These are phyloP conservation scores for Pteruthius melanotis DNA, from an alignment of 2,113 vertebrate genomes.

Conservation along the genomic window DNA sequence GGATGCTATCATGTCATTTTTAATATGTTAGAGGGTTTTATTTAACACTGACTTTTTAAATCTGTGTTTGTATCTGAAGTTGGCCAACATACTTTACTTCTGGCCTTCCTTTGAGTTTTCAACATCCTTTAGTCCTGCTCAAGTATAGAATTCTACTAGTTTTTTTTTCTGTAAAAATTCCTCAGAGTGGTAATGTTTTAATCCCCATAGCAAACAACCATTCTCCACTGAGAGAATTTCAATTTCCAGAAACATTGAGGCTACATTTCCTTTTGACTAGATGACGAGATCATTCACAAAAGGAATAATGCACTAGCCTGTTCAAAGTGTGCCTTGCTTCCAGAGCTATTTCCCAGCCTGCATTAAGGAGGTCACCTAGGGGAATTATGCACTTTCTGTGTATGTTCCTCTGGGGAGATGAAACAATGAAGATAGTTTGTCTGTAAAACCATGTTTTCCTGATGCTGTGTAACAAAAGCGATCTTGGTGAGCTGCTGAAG, in stretches of 20 bases:
- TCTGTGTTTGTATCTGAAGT: not conserved
- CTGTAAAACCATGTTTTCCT: not conserved
- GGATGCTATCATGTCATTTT: not conserved
- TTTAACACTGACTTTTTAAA: not conserved
- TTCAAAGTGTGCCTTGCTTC: not conserved
- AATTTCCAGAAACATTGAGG: not conserved
- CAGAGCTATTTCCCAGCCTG: not conserved
- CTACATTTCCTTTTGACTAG: not conserved
- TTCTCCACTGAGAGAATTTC: not conserved
- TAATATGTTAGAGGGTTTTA: not conserved
- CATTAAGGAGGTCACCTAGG: not conserved
- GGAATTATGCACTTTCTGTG: not conserved
- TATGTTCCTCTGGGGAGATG: not conserved
- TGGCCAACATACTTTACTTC: not conserved
- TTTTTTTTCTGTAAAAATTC: not conserved
- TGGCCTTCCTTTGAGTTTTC: not conserved
- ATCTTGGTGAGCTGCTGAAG: not conserved
- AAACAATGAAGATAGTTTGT: not conserved
- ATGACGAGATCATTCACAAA: conserved; percentile 10
- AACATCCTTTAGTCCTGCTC: not conserved
- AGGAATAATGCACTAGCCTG: not conserved
- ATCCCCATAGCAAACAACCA: not conserved
- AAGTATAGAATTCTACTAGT: not conserved
- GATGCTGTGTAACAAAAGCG: not conserved
- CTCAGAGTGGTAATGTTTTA: not conserved